phyloP scores from a whole-genome alignment of 2,888 invertebrate genomes.

The Petrolisthes cinctipes region DNA sequence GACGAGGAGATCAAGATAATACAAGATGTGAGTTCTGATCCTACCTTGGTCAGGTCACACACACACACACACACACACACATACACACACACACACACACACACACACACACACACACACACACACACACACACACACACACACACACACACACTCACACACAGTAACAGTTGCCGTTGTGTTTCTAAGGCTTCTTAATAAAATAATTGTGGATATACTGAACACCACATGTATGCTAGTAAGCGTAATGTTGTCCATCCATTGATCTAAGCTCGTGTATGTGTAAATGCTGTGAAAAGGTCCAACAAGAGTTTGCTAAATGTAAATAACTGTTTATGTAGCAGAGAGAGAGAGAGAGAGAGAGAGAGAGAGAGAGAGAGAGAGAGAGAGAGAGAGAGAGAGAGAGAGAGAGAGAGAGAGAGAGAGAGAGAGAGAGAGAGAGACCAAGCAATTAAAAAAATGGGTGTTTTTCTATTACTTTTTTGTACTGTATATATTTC shows the following conservation, averaged over 20 bases:
- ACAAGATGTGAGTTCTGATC: conserved; percentile 54
- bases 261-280: not conserved
- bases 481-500: not conserved
- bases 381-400: no score
- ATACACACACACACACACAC: not conserved
- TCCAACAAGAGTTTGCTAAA: not conserved
- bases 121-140: not conserved
- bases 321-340: not conserved
- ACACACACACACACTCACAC: not conserved
- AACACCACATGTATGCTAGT: no score
- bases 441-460: not conserved
- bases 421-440: not conserved
- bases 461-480: not conserved
- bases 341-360: not conserved
- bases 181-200: no score
- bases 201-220: no score
- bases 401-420: not conserved
- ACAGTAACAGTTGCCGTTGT: not conserved
- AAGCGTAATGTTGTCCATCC: no score
- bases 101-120: no score
- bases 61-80: no score
- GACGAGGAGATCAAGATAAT: conserved; percentile 65
- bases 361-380: no score
- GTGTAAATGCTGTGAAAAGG: not conserved
- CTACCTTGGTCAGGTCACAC: no score